Evolutionary conservation across 1,140 invertebrate species (phyloP), one percentile per base, ranked within the genome.

Genomic region (Drosophila burlai): DNA sequence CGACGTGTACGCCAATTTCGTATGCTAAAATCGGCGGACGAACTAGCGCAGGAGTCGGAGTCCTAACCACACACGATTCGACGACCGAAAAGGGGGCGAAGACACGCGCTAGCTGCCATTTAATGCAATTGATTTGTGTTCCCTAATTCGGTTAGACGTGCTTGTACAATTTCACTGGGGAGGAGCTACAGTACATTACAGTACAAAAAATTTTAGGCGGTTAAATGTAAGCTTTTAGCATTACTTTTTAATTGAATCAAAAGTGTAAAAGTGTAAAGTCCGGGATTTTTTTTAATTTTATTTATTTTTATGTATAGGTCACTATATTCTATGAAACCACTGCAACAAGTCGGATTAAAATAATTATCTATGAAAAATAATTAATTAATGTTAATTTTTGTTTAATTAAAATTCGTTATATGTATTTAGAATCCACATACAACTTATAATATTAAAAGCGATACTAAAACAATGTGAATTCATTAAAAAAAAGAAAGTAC

Each of bases 81-180:
- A 31, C 50, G 47, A 61, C n/a, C 57, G 0, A 40, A 68, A 68
- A 47, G 67, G 67, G 67, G 67, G 67, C 63, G 40, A 46, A 69
- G 65, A 63, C 83, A 76, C 82, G 74, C 82, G 76, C 76, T 85
- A 76, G 76, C 80, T 89, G 73, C 75, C 84, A 69, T 67, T 76
- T 90, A 81, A 90, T 90, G 78, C 85, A 89, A 89, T 89, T 89
- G 78, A 89, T 89, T 90, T 89, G 84, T 83, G 85, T 74, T 69
- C 57, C 62, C 81, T 84, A 83, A 84, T 89, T 86, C 76, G 80
- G 72, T 87, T 80, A 66, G 75, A 72, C 65, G 65, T 49, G 83
- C 64, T 78, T 68, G 29, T 62, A 80, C 79, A 76, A 80, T 80
- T 67, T 54, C 63, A 64, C 50, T 77, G 76, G 26, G 60, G 15